Conservation (phyloP, 1,140 invertebrate species). For the Aphidius ervi region DNA sequence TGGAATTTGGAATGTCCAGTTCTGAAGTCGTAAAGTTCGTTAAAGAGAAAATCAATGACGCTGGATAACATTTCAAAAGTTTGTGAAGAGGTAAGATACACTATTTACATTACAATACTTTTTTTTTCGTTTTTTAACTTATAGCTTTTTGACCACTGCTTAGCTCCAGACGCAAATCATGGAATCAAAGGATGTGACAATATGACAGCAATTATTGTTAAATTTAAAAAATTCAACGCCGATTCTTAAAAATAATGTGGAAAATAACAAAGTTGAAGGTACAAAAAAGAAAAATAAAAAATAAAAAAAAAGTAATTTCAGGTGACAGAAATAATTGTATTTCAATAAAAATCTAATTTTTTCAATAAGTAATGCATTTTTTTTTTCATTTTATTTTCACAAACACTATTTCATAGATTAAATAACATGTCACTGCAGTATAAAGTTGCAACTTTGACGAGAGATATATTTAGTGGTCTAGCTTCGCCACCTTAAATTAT, state of each 20-base stretch:
- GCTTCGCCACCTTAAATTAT: too few species aligned
- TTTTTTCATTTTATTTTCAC: constrained; percentile 32
- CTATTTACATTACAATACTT: constrained; percentile 14
- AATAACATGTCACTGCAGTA: too few species aligned
- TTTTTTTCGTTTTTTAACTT: constrained; percentile 31
- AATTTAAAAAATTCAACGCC: constrained; percentile 56
- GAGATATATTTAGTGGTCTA: too few species aligned
- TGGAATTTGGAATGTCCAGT: constrained; percentile 97
- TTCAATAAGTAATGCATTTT: constrained; percentile 47
- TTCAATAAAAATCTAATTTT: constrained; percentile 41
- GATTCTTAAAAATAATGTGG: constrained; percentile 21
- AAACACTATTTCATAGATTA: too few species aligned
- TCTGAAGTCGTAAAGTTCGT: constrained; percentile 93
- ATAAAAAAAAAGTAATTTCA: constrained; percentile 37
- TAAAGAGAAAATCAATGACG: constrained; percentile 55
- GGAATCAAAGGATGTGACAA: constrained; percentile 97
- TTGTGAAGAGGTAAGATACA: constrained; percentile 81
- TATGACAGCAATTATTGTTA: constrained; percentile 95
- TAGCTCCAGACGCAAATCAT: constrained; percentile 84
- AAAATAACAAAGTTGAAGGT: constrained; percentile 26
- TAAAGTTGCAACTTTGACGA: too few species aligned
- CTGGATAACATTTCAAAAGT: constrained; percentile 73
- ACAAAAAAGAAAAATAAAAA: constrained; percentile 56
- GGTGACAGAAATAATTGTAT: constrained; percentile 33
- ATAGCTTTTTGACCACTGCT: constrained; percentile 87